Evolutionary conservation across 1,140 invertebrate genomes (phyloP), one percentile per base, ranked within the genome.

Genomic region (Drosophila varians): DNA sequence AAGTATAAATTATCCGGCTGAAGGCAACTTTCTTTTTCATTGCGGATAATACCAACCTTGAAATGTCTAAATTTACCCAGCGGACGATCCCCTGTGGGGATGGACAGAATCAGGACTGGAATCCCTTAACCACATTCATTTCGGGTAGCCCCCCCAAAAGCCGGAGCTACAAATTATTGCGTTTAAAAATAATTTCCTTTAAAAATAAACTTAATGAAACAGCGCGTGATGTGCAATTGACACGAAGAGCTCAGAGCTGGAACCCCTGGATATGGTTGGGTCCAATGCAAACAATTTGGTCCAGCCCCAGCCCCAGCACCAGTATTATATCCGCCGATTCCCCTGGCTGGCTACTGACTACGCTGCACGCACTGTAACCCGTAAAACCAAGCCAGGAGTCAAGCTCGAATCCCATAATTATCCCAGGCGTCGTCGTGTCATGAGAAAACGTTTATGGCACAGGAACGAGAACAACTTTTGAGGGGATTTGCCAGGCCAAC

Each of bases 201-300:
- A 76, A 86, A 84, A 87, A 76, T 80, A 79, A 78, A 76, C 25
- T 61, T 84, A 84, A 86, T 86, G 77, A 80, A 86, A 69, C 77
- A 80, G 57, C 34, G 47, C 77, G 55, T 66, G 77, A 86, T 86
- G 77, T 80, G 82, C 62, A 76, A 80, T 86, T 86, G 80, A 80
- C 80, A 86, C 70, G 80, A 87, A 86, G 57, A 57, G 52, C 68
- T 43, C 42, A 42, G 7, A 38, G 49, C 31, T 46, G 25, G 55
- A 64, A 23, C 25, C 25, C 40, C 3, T 47, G 52, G 60, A 47
- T 21, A 57, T 54, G 38, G 18, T 14, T 18, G 23, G 9, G 21
- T n/a, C 9, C 38, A 74, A 77, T 53, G 75, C 74, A 77, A 78
- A 78, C 70, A 77, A 74, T 68, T 53, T 72, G 54, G 62, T 36